phyloP scores from a whole-genome alignment of 2,888 invertebrate genomes.

The Dione juno region DNA sequence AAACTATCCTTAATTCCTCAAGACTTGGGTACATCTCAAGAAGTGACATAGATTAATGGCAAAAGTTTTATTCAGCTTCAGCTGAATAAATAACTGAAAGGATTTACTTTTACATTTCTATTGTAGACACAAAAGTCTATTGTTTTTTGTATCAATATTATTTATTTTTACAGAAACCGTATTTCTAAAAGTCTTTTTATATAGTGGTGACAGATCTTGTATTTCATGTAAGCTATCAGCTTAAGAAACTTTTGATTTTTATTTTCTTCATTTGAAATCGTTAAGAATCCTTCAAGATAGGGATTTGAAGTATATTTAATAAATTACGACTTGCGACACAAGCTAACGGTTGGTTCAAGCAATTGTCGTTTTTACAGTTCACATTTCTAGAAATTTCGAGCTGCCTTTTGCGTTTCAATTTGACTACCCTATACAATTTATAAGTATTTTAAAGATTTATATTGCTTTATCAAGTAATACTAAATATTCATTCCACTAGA shows the following conservation, averaged over 20 bases:
- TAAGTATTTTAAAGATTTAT: too few species aligned
- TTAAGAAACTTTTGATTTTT: neutral
- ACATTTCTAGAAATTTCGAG: too few species aligned
- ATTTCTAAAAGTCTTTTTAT: neutral
- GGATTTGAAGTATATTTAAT: neutral
- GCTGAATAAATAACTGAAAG: conserved; percentile 19
- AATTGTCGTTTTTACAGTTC: too few species aligned
- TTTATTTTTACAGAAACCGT: neutral
- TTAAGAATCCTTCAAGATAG: neutral
- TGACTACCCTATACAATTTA: too few species aligned
- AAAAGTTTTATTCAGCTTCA: conserved; percentile 9
- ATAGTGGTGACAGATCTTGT: neutral
- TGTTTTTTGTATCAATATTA: neutral
- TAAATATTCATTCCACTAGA: too few species aligned
- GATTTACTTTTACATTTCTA: conserved; percentile 1
- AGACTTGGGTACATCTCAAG: conserved; percentile 4
- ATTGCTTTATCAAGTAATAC: too few species aligned
- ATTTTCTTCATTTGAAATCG: neutral
- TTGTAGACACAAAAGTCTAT: conserved; percentile 3
- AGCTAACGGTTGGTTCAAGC: too few species aligned
- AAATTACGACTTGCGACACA: neutral
- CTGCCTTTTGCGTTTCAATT: neutral
- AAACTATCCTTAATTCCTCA: conserved; percentile 15
- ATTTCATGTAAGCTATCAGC: neutral
- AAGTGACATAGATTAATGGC: conserved; percentile 20